These are phyloP conservation scores for Eudemis profundana DNA, from an alignment of 2,888 invertebrate species.

Conservation along the genomic window DNA sequence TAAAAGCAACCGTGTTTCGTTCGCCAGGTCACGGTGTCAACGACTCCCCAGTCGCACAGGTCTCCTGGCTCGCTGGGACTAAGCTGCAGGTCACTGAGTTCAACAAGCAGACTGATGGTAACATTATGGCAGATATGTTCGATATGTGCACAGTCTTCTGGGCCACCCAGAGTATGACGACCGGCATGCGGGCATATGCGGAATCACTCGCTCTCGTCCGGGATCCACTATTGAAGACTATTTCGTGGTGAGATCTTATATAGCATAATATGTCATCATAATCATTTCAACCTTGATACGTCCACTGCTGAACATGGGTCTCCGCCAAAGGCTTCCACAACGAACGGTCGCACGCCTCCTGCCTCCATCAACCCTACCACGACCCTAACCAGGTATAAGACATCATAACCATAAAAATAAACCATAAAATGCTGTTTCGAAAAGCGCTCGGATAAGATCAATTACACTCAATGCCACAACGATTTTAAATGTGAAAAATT, in stretches of 20 bases:
- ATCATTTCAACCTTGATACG: no score
- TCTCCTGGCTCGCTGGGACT: constrained; percentile 90
- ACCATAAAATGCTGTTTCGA: no score
- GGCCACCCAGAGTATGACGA: constrained; percentile 87
- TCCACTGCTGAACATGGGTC: no score
- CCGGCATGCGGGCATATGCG: constrained; percentile 87
- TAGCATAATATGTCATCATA: no score
- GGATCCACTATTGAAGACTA: constrained; percentile 17
- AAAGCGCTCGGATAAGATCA: no score
- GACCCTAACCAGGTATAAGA: no score
- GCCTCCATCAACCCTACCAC: no score
- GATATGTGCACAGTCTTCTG: constrained; percentile 92
- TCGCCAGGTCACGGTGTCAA: constrained; percentile 68
- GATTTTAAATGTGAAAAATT: no score
- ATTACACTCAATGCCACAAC: no score
- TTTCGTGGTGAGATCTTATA: constrained; percentile 28
- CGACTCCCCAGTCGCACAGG: constrained; percentile 90
- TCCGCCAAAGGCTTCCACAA: no score
- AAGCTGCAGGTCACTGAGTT: constrained; percentile 58
- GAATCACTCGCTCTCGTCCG: constrained; percentile 70
- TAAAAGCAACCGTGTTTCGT: background rate
- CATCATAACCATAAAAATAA: no score
- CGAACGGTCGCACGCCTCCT: no score
- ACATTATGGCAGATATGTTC: constrained; percentile 86
- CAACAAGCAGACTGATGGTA: constrained; percentile 79